Evolutionary conservation across 1,140 invertebrate genomes (phyloP), one percentile per base, ranked within the genome.

Genomic region (Mya arenaria): DNA sequence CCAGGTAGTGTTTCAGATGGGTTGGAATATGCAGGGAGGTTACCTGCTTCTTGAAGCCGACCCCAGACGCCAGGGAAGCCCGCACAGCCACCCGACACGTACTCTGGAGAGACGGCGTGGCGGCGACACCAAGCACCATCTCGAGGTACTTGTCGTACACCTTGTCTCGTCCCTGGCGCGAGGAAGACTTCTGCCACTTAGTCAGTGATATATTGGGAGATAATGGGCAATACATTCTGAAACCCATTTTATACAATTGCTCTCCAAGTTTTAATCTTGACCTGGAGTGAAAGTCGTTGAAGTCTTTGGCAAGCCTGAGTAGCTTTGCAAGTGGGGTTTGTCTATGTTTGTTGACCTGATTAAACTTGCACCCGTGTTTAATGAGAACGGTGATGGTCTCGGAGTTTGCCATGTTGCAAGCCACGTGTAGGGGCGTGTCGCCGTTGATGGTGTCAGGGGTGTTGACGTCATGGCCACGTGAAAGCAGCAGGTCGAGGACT

Each of bases 291-390:
- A 86, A 88, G 63, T 87, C 83, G 3, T 75, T 68, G 62, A 28
- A 17, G 32, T 85, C 36, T 25, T 78, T 52, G n/a, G 73, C 83
- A 75, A 83, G 84, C 68, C 85, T 84, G 13, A 89, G 37, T 62
- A 89, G 74, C 58, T 88, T 89, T 32, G 74, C 77, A n/a, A 89
- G 66, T 13, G 86, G 86, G 6, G 88, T 88, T 72, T 88, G 82
- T 39, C 85, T 85, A 1, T 82, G 55, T 23, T 72, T 73, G 72
- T 88, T 89, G 19, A 55, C 34, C 17, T 75, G 1, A 52, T 89
- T 87, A 15, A 88, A 80, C 60, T 84, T 82, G n/a, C 85, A 75
- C 28, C 88, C 88, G 69, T 52, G 72, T 48, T 77, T 72, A 28
- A 89, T 71, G 28, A 89, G 79, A 25, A 60, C 66, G 30, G 62